These are phyloP conservation scores for Lasius fuliginosus DNA, from an alignment of 2,888 invertebrate genomes.

Conservation along the genomic window DNA sequence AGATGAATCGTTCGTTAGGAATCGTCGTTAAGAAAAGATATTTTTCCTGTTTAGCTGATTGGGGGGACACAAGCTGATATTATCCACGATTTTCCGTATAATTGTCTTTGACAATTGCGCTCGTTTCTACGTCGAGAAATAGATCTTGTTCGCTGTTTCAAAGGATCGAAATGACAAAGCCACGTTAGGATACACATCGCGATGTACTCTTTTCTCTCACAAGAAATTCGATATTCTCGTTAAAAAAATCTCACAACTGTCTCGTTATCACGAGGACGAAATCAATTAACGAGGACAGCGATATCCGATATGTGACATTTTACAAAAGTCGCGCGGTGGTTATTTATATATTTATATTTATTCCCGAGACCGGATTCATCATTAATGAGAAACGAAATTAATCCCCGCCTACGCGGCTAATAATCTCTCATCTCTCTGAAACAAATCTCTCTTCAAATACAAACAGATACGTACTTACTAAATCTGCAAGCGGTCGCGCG, in stretches of 20 bases:
- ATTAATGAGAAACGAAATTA: conserved; percentile 13
- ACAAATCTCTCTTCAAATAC: conserved; percentile 51
- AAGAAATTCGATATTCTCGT: neutral
- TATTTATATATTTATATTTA: too few relatives aligned
- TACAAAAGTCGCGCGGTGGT: neutral
- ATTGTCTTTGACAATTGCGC: conserved; percentile 35
- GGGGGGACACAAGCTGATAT: neutral
- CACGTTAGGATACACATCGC: neutral
- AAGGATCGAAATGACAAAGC: conserved; percentile 1
- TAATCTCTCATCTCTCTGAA: conserved; percentile 29
- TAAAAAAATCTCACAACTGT: neutral
- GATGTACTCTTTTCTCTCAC: neutral
- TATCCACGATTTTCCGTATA: neutral
- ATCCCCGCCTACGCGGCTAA: conserved; percentile 25
- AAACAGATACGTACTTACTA: conserved; percentile 63
- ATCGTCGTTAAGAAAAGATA: neutral
- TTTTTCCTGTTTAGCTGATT: neutral
- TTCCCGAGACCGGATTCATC: neutral
- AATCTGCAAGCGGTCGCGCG: conserved; percentile 61
- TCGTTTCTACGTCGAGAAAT: neutral
- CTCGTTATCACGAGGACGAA: neutral
- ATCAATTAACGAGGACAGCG: conserved; percentile 20
- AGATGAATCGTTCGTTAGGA: neutral
- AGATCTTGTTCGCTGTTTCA: conserved; percentile 8
- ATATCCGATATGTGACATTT: neutral